These are phyloP conservation scores for Cantharis flavilabris DNA, from an alignment of 2,888 invertebrate genomes.

Conservation along the genomic window DNA sequence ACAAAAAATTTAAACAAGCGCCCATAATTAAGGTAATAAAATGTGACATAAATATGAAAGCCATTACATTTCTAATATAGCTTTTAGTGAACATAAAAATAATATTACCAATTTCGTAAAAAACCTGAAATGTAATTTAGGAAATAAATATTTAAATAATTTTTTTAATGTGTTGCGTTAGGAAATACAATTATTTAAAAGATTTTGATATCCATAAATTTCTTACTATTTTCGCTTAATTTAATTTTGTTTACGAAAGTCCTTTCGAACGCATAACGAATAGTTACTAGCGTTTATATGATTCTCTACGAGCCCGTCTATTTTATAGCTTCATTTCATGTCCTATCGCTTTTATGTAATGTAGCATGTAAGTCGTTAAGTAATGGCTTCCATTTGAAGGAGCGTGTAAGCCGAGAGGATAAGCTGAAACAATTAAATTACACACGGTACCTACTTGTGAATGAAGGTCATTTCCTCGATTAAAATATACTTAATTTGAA, in stretches of 20 bases:
- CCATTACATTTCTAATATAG: background rate
- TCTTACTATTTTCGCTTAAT: constrained; percentile 8
- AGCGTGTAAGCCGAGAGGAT: constrained; percentile 11
- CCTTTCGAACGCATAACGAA: constrained; percentile 2
- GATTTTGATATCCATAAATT: background rate
- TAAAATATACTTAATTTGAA: background rate
- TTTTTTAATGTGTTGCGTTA: background rate
- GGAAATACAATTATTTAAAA: background rate
- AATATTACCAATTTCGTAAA: background rate
- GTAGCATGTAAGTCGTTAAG: constrained; percentile 16
- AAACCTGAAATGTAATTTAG: background rate
- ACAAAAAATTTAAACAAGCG: background rate
- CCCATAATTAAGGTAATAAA: background rate
- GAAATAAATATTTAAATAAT: background rate
- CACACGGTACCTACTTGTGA: background rate
- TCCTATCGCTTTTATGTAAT: constrained; percentile 14
- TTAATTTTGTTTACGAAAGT: constrained; percentile 9
- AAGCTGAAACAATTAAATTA: constrained; percentile 17
- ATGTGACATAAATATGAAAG: background rate
- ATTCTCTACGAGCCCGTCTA: constrained; percentile 6
- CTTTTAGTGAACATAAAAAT: background rate
- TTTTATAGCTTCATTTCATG: constrained; percentile 10
- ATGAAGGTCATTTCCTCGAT: background rate
- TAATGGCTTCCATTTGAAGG: constrained; percentile 16
- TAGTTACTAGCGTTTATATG: constrained; percentile 15